These are phyloP conservation scores for Kobus ellipsiprymnus DNA, from an alignment of 2,113 vertebrate species.

Conservation along the genomic window DNA sequence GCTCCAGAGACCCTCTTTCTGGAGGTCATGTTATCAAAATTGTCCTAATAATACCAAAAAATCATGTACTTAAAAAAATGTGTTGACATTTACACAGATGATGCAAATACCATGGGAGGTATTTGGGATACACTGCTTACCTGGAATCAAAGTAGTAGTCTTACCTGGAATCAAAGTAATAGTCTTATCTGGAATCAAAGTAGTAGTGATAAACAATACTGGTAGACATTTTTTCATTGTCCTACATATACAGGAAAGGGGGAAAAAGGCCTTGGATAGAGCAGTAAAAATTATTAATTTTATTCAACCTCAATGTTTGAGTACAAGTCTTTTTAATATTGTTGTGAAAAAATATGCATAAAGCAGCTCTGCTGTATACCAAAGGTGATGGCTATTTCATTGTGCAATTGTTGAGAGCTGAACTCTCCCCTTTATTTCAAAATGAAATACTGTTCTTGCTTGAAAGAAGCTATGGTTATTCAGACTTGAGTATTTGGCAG, in stretches of 20 bases:
- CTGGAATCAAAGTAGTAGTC: background rate
- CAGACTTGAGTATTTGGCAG: background rate
- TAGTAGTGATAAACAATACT: background rate
- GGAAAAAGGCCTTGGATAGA: background rate
- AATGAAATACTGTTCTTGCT: background rate
- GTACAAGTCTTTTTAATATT: background rate
- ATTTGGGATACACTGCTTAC: background rate
- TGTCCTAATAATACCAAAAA: background rate
- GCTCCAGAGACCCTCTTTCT: background rate
- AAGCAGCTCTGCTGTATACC: background rate
- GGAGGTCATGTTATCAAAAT: background rate
- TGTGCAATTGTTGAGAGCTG: background rate
- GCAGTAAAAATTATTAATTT: background rate
- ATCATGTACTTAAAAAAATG: background rate
- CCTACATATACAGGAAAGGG: background rate
- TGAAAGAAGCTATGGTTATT: slow-evolving; percentile 13
- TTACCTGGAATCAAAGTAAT: background rate
- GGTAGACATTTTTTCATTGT: background rate
- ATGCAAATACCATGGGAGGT: background rate
- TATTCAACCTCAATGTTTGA: background rate
- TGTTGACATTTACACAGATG: background rate
- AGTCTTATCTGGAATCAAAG: background rate
- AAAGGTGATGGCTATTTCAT: background rate
- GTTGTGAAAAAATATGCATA: background rate
- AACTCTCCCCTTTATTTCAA: background rate